phyloP scores from a whole-genome alignment of 1,140 invertebrate genomes.

The Bursaphelenchus mucronatus region DNA sequence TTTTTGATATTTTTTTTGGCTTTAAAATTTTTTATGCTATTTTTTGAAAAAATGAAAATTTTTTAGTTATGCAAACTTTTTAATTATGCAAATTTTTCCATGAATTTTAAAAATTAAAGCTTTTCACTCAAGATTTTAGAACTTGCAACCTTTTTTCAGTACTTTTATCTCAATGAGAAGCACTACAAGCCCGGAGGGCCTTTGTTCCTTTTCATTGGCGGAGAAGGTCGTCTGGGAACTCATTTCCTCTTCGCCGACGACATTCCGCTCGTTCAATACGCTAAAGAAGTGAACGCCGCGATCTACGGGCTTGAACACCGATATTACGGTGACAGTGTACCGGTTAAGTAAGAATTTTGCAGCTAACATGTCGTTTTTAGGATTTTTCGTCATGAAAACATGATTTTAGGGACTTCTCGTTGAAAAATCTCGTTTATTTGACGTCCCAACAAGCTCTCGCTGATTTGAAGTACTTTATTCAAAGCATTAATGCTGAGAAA shows the following conservation, averaged over 20 bases:
- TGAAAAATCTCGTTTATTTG: constrained; percentile 43
- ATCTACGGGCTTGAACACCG: constrained; percentile 24
- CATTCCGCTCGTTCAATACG: not conserved
- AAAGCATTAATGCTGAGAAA: constrained; percentile 35
- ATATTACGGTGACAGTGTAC: constrained; percentile 29
- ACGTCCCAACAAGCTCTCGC: constrained; percentile 52
- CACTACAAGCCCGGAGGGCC: constrained; percentile 66
- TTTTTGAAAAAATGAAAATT: too few species aligned
- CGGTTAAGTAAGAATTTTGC: not conserved
- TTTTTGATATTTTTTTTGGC: too few species aligned
- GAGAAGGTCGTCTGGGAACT: constrained; percentile 4
- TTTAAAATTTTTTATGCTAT: too few species aligned
- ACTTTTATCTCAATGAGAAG: constrained; percentile 70
- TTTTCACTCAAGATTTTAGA: too few species aligned
- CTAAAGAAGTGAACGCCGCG: constrained; percentile 28
- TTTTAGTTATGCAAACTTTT: too few species aligned
- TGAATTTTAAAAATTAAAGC: too few species aligned
- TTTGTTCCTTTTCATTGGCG: constrained; percentile 13
- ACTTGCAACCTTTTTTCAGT: constrained; percentile 62
- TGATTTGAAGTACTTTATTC: constrained; percentile 49
- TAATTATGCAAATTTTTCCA: too few species aligned
- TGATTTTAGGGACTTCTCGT: constrained; percentile 38
- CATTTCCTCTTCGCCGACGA: constrained; percentile 2
- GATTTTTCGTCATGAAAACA: too few species aligned
- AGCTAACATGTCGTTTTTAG: too few species aligned